Evolutionary conservation across 2,888 invertebrate species (phyloP).

Genomic region (Scrobipalpa costella): DNA sequence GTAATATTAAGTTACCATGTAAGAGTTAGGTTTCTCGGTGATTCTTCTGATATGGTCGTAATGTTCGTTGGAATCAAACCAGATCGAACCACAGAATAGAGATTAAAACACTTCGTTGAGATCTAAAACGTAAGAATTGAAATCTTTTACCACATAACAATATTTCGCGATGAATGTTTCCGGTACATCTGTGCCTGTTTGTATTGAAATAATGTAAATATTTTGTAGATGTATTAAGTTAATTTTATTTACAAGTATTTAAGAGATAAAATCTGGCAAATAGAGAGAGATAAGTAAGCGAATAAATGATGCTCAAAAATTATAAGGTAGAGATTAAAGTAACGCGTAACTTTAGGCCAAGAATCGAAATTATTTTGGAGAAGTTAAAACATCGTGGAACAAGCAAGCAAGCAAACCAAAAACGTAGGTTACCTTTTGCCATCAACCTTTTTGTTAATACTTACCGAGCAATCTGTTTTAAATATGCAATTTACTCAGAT

Average conservation of each 20-base stretch:
- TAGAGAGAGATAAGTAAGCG: constrained; percentile 53
- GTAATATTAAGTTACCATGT: constrained; percentile 80
- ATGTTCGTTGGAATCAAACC: constrained; percentile 57
- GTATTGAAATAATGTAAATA: constrained; percentile 66
- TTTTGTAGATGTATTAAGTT: constrained; percentile 74
- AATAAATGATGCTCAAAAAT: constrained; percentile 73
- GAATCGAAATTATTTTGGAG: constrained; percentile 47
- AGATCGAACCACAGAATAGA: constrained; percentile 72
- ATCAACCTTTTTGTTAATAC: constrained; percentile 67
- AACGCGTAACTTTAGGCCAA: constrained; percentile 58
- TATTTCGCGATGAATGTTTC: constrained; percentile 81
- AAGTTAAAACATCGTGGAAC: constrained; percentile 47
- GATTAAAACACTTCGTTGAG: constrained; percentile 72
- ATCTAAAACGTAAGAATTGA: constrained; percentile 73
- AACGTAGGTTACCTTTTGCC: constrained; percentile 79
- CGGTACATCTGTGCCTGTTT: constrained; percentile 72
- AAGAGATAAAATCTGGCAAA: constrained; percentile 73
- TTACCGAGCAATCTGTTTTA: constrained; percentile 55
- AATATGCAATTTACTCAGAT: constrained; percentile 44
- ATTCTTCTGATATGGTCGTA: constrained; percentile 59
- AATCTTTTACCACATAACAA: constrained; percentile 73
- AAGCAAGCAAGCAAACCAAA: constrained; percentile 72
- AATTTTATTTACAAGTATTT: constrained; percentile 73
- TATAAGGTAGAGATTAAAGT: constrained; percentile 60
- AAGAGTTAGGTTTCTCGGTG: constrained; percentile 76